Evolutionary conservation across 2,797 vertebrate species (phyloP).

Genomic region (Sebastes hubbsi): DNA sequence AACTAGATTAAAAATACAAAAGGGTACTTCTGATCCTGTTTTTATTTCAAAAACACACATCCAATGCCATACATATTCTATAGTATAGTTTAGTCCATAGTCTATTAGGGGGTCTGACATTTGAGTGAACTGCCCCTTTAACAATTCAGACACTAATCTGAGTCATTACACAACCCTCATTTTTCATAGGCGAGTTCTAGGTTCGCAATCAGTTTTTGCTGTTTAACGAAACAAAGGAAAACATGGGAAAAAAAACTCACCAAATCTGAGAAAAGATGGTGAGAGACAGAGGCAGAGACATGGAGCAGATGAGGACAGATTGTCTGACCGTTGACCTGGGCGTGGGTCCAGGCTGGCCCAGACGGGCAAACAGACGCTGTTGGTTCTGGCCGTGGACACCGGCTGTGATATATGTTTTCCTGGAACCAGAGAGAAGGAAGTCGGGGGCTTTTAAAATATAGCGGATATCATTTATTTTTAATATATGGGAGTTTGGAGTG

Average conservation of each 20-base stretch:
- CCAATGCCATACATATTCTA: neutral
- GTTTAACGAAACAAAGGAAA: neutral
- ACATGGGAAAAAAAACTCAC: neutral
- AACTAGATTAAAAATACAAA: neutral
- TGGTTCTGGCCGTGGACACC: constrained; percentile 61
- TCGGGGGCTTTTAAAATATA: constrained; percentile 50
- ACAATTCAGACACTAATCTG: neutral
- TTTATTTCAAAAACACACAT: neutral
- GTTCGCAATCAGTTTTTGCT: neutral
- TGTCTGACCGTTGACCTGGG: constrained; percentile 62
- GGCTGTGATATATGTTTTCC: constrained; percentile 66
- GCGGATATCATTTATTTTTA: constrained; percentile 54
- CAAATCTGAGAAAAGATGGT: neutral
- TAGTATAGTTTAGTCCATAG: no score
- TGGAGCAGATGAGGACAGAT: constrained; percentile 26
- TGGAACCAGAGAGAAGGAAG: constrained; percentile 65
- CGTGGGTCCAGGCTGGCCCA: constrained; percentile 49
- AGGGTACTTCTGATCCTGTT: neutral
- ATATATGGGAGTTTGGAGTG: constrained; percentile 36
- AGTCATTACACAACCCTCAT: neutral
- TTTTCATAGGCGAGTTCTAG: neutral
- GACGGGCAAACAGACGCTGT: constrained; percentile 57
- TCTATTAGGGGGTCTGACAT: neutral
- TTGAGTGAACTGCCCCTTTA: neutral
- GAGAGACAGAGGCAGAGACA: neutral